Evolutionary conservation across 2,888 invertebrate genomes (phyloP), one percentile per base, ranked within the genome.

Genomic region (Agrypnus murinus): DNA sequence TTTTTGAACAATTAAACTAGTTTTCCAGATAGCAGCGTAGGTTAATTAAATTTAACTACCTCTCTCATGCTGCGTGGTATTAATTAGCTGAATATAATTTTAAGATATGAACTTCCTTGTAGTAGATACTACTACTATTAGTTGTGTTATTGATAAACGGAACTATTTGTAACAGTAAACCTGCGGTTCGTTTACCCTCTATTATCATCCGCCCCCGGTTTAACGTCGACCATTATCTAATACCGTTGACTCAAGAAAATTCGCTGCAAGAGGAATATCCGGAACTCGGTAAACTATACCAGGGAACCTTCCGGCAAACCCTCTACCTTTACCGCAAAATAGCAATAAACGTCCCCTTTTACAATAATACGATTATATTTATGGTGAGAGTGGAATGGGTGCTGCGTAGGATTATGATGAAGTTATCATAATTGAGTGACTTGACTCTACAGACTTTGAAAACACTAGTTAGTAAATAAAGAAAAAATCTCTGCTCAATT

Each of bases 181-280:
- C 32, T 63, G 46, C 34, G 62, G 62, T 63, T 63, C 34, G 62
- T 50, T 63, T 63, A 63, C 62, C 50, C 62, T 48, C 36, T 36
- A 63, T 63, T 50, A 63, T 63, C 50, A 63, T 63, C 36, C 46
- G 17, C 62, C 36, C 15, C 25, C 32, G 40, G 34, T 46, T 60
- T 34, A 15, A 12, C 62, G 43, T 36, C 19, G 45, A 34, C 46
- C 62, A 63, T 63, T 63, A 63, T 63, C 62, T 48, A 63, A 50
- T 50, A 50, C 48, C 62, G 50, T 63, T 62, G 59, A 60, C 40
- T 60, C 62, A 50, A 63, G 48, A 67, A 58, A 67, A 67, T 62
- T 67, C 34, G 67, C 17, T 50, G 50, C 38, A 60, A 67, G 50
- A 67, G 67, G 67, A 66, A 67, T 67, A 67, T 67, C 67, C 67